phyloP scores from a whole-genome alignment of 2,113 vertebrate species.

The Mobula hypostoma region DNA sequence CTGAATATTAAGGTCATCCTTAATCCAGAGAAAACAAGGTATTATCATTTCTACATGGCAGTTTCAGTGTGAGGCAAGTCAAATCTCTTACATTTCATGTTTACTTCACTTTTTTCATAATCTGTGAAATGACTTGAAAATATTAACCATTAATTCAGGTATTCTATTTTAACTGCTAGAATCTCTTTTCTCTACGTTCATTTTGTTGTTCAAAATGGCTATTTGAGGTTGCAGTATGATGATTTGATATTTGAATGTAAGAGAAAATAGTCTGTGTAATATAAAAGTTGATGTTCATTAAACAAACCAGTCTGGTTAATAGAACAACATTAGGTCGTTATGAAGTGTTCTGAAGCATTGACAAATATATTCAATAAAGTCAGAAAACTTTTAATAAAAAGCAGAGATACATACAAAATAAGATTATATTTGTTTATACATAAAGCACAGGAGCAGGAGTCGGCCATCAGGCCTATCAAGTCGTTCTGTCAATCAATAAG shows the following conservation, averaged over 20 bases:
- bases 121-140: background rate
- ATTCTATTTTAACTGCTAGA: background rate
- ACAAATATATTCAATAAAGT: background rate
- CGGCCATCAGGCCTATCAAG: no score
- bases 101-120: background rate
- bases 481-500: no score
- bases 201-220: background rate
- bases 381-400: background rate
- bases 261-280: background rate
- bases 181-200: background rate
- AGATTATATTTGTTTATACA: background rate
- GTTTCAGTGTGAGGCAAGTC: background rate
- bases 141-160: background rate
- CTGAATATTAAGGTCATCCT: background rate
- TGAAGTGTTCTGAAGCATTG: background rate
- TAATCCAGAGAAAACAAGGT: background rate
- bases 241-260: background rate
- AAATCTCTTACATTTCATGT: background rate
- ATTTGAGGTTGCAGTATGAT: background rate
- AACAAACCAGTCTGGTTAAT: background rate
- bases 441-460: no score
- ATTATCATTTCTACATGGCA: background rate
- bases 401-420: background rate
- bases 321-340: background rate
- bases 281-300: background rate